Conservation (phyloP, 1,140 invertebrate genomes). For the Drosophila subobscura region DNA sequence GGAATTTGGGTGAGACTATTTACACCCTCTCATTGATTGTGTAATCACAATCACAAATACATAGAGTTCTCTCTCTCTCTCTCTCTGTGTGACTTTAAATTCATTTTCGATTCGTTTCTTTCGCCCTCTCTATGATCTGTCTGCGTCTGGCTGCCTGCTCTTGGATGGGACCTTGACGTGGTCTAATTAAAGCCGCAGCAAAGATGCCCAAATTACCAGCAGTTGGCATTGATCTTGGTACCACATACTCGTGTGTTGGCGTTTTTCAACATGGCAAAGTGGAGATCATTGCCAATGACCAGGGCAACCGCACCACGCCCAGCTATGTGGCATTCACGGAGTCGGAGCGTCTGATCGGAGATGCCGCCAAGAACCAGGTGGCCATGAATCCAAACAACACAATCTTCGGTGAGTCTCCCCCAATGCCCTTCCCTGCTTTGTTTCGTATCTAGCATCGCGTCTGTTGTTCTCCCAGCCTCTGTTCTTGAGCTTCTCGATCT, state of each 20-base stretch:
- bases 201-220: constrained; percentile 85
- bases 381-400: constrained; percentile 84
- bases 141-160: neutral
- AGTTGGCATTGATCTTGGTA: constrained; percentile 92
- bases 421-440: neutral
- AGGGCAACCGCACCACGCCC: constrained; percentile 98
- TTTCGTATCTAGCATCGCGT: neutral
- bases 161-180: constrained; percentile 51
- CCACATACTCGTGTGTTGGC: constrained; percentile 92
- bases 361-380: constrained; percentile 92
- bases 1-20: constrained; percentile 44
- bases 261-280: constrained; percentile 95
- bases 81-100: constrained; percentile 43
- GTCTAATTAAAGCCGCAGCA: constrained; percentile 74
- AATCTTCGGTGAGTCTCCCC: constrained; percentile 77
- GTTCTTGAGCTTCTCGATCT: constrained; percentile 6
- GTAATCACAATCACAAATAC: constrained; percentile 34
- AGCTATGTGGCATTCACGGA: constrained; percentile 99
- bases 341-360: constrained; percentile 96
- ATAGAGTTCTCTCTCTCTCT: constrained; percentile 7
- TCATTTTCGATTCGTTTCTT: constrained; percentile 48
- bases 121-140: constrained; percentile 15
- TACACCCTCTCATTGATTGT: constrained; percentile 36
- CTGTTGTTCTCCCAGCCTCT: neutral
- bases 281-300: constrained; percentile 97